phyloP scores from a whole-genome alignment of 2,113 vertebrate genomes.

The Rhinolophus sinicus region DNA sequence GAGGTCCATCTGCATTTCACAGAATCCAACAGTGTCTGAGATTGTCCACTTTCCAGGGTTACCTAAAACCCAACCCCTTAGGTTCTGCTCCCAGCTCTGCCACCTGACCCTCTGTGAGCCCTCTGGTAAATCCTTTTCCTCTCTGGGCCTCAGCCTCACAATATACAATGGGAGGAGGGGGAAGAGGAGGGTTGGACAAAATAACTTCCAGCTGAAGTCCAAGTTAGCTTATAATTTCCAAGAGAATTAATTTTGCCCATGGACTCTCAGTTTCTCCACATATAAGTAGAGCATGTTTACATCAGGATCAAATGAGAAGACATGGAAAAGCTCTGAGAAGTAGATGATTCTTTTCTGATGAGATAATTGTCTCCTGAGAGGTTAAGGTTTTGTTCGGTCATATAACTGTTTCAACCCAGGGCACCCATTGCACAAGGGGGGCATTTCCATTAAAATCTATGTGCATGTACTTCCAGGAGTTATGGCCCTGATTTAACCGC shows the following conservation, averaged over 20 bases:
- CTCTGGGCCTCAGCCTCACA: neutral
- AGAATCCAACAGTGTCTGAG: neutral
- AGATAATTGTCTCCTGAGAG: neutral
- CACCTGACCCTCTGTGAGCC: neutral
- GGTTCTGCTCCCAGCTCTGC: neutral
- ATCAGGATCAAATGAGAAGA: neutral
- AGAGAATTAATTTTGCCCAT: neutral
- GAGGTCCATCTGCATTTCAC: neutral
- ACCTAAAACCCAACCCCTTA: neutral
- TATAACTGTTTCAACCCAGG: neutral
- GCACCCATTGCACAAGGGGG: neutral
- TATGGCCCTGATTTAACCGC: neutral
- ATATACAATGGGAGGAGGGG: neutral
- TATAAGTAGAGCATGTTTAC: neutral
- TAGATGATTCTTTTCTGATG: neutral
- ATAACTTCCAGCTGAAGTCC: neutral
- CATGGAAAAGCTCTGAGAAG: constrained; percentile 8
- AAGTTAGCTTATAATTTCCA: constrained; percentile 19
- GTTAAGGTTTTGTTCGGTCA: neutral
- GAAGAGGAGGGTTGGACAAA: neutral
- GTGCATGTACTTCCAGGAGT: neutral
- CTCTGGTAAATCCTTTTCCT: neutral
- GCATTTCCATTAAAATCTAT: neutral
- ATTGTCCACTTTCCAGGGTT: neutral
- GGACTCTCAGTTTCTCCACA: neutral